phyloP scores from a whole-genome alignment of 2,113 vertebrate species.

The Budorcas taxicolor region DNA sequence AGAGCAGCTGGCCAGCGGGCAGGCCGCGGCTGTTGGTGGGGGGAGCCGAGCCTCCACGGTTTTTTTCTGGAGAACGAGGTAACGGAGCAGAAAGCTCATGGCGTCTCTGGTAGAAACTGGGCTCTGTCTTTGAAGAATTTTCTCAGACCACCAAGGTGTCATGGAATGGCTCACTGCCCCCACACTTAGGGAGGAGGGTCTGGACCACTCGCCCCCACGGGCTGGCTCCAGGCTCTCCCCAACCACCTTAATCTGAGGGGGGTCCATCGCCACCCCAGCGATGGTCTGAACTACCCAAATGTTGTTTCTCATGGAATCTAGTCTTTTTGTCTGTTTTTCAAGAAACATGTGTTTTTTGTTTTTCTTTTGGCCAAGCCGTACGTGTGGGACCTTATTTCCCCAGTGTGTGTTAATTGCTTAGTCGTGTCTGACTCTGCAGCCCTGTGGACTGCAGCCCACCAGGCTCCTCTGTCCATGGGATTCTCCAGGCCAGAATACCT shows the following conservation, averaged over 20 bases:
- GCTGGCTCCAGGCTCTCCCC: neutral
- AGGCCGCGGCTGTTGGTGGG: rapidly evolving
- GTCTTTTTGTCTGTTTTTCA: too few species aligned
- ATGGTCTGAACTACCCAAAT: neutral
- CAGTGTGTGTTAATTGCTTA: neutral
- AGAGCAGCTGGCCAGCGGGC: neutral
- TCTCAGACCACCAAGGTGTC: neutral
- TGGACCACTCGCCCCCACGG: neutral
- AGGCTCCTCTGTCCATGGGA: neutral
- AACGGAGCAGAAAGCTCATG: neutral
- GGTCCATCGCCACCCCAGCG: neutral
- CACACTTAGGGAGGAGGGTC: neutral
- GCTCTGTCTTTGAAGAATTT: neutral
- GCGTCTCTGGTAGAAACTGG: neutral
- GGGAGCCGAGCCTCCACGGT: neutral
- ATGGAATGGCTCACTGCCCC: too few species aligned
- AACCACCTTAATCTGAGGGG: neutral
- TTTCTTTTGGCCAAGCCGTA: neutral
- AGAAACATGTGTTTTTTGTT: neutral
- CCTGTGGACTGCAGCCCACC: neutral
- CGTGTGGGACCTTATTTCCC: neutral
- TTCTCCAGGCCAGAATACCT: neutral
- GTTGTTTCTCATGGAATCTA: neutral
- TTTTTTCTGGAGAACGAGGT: neutral
- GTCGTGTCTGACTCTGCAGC: neutral